Percentiles rank a stretch among this genome's conserved stretches.
Conservation (phyloP, 2,113 vertebrate genomes). For the Glaucidium brasilianum region DNA sequence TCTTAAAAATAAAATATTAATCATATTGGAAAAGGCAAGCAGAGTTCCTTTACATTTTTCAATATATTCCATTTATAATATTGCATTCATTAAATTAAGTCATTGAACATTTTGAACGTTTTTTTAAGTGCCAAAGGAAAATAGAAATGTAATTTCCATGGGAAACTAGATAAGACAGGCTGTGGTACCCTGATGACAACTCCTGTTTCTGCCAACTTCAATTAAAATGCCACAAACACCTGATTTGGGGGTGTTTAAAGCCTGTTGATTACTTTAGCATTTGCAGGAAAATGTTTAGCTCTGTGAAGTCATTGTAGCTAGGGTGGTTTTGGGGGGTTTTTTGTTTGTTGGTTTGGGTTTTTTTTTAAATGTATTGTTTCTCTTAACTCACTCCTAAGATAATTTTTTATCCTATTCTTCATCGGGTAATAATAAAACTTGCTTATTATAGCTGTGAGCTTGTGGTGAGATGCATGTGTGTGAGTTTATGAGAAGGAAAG, state of each 20-base stretch:
- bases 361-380: not conserved
- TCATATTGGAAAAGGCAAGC: conserved; percentile 83
- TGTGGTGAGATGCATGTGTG: not conserved
- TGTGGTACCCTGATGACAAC: conserved; percentile 54
- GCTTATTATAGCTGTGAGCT: conserved; percentile 10
- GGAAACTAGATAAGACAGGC: conserved; percentile 69
- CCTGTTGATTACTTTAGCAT: conserved; percentile 39
- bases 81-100: conserved; percentile 81
- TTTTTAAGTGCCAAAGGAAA: conserved; percentile 75
- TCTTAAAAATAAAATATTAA: conserved; percentile 97
- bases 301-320: not conserved
- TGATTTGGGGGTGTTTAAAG: conserved; percentile 30
- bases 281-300: conserved; percentile 30
- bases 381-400: not conserved
- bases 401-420: not conserved
- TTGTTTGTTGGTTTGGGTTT: not conserved
- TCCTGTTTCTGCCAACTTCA: conserved; percentile 61
- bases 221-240: conserved; percentile 58
- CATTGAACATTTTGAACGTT: conserved; percentile 68
- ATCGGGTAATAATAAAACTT: not conserved
- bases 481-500: conserved; percentile 27
- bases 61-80: conserved; percentile 79
- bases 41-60: conserved; percentile 79
- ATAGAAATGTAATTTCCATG: conserved; percentile 77
- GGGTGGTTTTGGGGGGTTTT: too few relatives aligned